Evolutionary conservation across 2,888 invertebrate genomes (phyloP), one percentile per base, ranked within the genome.

Genomic region (Drosophila algonquin): DNA sequence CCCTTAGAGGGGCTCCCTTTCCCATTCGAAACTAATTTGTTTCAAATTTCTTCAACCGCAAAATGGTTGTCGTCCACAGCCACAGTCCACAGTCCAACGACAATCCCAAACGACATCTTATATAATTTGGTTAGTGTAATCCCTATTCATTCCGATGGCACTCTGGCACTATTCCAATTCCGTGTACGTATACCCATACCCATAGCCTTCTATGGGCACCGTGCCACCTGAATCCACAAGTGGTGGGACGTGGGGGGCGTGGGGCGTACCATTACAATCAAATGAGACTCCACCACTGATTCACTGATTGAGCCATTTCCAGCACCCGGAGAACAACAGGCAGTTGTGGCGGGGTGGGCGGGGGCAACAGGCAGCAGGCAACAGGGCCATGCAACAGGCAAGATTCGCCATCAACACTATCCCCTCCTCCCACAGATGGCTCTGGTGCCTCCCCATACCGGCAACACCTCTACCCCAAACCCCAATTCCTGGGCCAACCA

Each of bases 271-370:
- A 83, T 83, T 88, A 83, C 83, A 83, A 88, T 80, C 83, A 80
- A 87, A 83, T 73, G 45, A 54, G 72, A 78, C 80, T 80, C 87
- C 81, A 88, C 83, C 83, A 85, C 69, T 56, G 67, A 67, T 67
- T 67, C 88, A 64, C 74, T 84, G 83, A 84, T 84, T 84, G 83
- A 84, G 88, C 88, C 83, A 83, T 84, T 76, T 80, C 81, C 65
- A 47, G 56, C 56, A 40, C 46, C 58, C 48, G 40, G 40, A 40
- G 40, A 53, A 59, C 59, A 60, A 70, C 46, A 71, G 70, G 30
- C 56, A 60, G 52, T 40, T 24, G 44, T 24, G 35, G 30, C 1
- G 24, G 5, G 24, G 24, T 4, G 24, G 24, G 21, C 0, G 5
- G 24, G 18, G 45, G 79, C 79, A 79, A 81, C 79, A 79, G 79